A percentile compares a stretch with the other conserved stretches of the same genome.
Conservation (phyloP, 37 sponge, comb jelly and placozoan genomes). For the Geodia barretti region DNA sequence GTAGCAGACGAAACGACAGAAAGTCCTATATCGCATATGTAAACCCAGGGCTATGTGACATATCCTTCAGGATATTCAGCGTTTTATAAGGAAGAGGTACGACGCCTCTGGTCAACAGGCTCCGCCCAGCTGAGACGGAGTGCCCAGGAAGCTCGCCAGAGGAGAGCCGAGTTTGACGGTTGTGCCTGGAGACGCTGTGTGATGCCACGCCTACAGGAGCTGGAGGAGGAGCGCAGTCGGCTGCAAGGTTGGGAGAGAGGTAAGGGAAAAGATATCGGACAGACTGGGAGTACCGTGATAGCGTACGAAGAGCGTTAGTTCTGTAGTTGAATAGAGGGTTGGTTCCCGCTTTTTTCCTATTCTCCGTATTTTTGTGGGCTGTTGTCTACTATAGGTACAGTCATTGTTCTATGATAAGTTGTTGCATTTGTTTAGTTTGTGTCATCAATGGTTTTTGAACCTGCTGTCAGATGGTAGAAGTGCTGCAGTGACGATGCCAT, state of each 20-base stretch:
- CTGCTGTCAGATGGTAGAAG: no score
- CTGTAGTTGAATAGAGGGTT: no score
- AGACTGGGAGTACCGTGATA: constrained; percentile 31
- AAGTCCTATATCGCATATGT: background rate
- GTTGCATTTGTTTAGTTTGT: no score
- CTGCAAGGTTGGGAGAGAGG: no score
- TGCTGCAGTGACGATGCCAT: no score
- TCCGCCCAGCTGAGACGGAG: constrained; percentile 11
- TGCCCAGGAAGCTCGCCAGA: constrained; percentile 29
- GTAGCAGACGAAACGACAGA: background rate
- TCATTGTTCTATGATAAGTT: no score
- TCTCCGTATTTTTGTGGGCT: no score
- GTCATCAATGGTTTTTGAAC: no score
- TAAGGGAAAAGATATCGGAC: constrained; percentile 39
- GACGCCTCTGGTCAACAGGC: constrained; percentile 31
- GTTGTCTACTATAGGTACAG: no score
- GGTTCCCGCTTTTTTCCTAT: no score
- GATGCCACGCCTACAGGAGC: constrained; percentile 11
- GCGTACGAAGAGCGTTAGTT: no score
- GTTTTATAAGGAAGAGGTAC: constrained; percentile 28
- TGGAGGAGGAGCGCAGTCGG: constrained; percentile 54
- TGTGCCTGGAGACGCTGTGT: constrained; percentile 10
- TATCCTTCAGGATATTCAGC: constrained; percentile 2
- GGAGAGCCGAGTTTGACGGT: constrained; percentile 48
- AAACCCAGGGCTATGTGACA: background rate